phyloP scores from a whole-genome alignment of 2,888 invertebrate species.

The Coelopa pilipes region DNA sequence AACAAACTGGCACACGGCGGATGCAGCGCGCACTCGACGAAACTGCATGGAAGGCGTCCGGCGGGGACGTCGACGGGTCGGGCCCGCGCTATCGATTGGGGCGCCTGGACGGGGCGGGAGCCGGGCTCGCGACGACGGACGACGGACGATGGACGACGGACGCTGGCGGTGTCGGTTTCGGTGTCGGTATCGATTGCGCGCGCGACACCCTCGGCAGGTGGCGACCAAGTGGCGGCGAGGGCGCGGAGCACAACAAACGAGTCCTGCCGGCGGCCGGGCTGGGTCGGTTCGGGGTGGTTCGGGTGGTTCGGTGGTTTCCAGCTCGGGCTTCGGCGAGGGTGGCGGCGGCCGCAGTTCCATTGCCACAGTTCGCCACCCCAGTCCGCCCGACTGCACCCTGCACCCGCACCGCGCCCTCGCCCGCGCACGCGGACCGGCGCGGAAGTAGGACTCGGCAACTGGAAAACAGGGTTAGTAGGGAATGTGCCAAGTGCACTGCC shows the following conservation, averaged over 20 bases:
- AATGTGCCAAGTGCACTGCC: slow-evolving; percentile 67
- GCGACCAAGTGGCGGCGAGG: neutral
- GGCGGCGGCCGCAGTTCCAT: slow-evolving; percentile 37
- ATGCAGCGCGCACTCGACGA: slow-evolving; percentile 45
- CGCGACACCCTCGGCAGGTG: slow-evolving; percentile 18
- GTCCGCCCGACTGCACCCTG: neutral
- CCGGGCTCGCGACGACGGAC: no score
- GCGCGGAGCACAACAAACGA: slow-evolving; percentile 2
- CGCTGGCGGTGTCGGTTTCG: no score
- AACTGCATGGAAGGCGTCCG: slow-evolving; percentile 2
- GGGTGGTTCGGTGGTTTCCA: no score
- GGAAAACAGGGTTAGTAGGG: slow-evolving; percentile 67
- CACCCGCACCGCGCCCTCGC: neutral
- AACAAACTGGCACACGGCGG: slow-evolving; percentile 44
- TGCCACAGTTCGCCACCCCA: slow-evolving; percentile 26
- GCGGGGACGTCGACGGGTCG: neutral
- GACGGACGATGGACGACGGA: no score
- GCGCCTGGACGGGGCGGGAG: no score
- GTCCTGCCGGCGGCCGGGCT: neutral
- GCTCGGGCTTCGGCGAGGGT: slow-evolving; percentile 35
- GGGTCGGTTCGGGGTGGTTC: no score
- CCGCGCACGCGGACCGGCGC: neutral
- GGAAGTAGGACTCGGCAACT: slow-evolving; percentile 65
- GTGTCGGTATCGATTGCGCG: no score
- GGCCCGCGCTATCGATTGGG: no score